A percentile compares a stretch with the other conserved stretches of the same genome.
These are phyloP conservation scores for Struthio camelus DNA, from an alignment of 2,113 vertebrate species.

Conservation along the genomic window DNA sequence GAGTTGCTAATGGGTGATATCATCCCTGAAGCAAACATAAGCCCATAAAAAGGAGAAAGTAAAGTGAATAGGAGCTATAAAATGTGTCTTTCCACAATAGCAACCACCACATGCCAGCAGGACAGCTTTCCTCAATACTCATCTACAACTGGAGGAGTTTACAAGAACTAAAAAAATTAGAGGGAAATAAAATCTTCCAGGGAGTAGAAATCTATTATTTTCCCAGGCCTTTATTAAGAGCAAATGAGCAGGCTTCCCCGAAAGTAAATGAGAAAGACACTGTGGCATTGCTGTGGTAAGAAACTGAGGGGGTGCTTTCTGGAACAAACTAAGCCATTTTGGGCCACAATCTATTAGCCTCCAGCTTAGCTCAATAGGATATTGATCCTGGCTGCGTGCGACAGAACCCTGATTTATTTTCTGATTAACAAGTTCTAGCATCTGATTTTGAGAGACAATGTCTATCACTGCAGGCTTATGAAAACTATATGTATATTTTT, in stretches of 20 bases:
- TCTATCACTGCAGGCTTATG: slow-evolving; percentile 54
- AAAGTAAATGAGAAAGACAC: slow-evolving; percentile 32
- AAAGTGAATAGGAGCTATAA: not conserved
- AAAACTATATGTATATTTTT: not conserved
- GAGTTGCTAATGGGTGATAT: not conserved
- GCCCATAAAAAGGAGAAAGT: not conserved
- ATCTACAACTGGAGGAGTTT: not conserved
- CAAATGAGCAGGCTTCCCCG: not conserved
- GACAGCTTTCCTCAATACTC: not conserved
- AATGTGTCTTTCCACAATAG: not conserved
- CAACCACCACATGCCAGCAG: not conserved
- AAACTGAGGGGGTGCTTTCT: slow-evolving; percentile 1
- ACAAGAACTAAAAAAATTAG: not conserved
- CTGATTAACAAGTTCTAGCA: slow-evolving; percentile 76
- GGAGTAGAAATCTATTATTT: not conserved
- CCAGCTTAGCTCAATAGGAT: slow-evolving; percentile 71
- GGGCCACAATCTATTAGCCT: slow-evolving; percentile 66
- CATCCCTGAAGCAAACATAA: not conserved
- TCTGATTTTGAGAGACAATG: slow-evolving; percentile 70
- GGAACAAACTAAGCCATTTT: slow-evolving; percentile 59
- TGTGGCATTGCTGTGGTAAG: not conserved
- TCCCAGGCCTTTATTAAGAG: not conserved
- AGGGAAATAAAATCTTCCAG: not conserved
- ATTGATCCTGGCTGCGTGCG: slow-evolving; percentile 75
- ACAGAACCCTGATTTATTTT: slow-evolving; percentile 67